These are phyloP conservation scores for Anthopleura sola DNA, from an alignment of 64 coral and sea anemone genomes.

Conservation along the genomic window DNA sequence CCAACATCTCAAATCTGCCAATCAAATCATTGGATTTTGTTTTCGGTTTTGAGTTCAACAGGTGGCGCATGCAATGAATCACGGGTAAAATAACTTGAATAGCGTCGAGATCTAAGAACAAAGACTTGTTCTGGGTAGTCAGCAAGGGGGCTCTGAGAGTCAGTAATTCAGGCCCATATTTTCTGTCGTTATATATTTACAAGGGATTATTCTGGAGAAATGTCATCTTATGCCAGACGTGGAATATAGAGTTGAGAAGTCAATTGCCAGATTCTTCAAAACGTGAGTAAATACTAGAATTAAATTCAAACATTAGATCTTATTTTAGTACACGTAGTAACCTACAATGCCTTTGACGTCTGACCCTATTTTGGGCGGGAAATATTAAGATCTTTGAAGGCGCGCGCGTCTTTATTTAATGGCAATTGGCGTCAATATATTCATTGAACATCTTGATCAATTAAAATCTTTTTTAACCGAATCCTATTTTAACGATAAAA, in stretches of 20 bases:
- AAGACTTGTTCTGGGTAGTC: not conserved
- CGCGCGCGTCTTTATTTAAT: not conserved
- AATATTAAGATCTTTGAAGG: not conserved
- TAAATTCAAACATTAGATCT: not conserved
- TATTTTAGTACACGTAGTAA: not conserved
- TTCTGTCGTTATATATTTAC: not conserved
- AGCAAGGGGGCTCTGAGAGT: not conserved
- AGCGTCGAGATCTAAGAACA: slow-evolving; percentile 1
- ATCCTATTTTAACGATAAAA: not conserved
- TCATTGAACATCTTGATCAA: not conserved
- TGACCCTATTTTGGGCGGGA: slow-evolving; percentile 16
- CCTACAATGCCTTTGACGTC: slow-evolving; percentile 3
- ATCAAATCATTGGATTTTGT: not conserved
- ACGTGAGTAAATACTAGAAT: not conserved
- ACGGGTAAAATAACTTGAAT: not conserved
- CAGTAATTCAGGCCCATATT: not conserved
- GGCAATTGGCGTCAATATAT: not conserved
- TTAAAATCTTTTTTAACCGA: not conserved
- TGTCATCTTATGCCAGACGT: slow-evolving; percentile 5
- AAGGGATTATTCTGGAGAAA: not conserved
- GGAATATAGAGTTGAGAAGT: not conserved
- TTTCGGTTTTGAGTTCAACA: not conserved
- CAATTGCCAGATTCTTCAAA: slow-evolving; percentile 11
- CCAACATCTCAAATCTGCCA: not conserved
- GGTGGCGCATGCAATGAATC: not conserved